These are phyloP conservation scores for Dasypolia templi DNA, from an alignment of 2,888 invertebrate genomes.

Conservation along the genomic window DNA sequence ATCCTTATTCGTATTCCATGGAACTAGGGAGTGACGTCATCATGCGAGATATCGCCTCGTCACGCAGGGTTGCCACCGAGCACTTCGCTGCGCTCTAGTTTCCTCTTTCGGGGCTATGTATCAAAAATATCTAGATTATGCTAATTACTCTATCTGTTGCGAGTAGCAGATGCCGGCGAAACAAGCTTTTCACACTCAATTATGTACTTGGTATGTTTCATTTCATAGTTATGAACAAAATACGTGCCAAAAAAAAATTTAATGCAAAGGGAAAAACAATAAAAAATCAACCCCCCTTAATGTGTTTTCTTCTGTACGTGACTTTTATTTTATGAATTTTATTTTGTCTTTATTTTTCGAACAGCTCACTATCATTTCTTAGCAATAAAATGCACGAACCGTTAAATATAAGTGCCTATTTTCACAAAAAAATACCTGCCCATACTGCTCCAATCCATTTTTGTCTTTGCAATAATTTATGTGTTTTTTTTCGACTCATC, in stretches of 20 bases:
- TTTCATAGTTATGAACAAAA: conserved; percentile 34
- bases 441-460: conserved; percentile 51
- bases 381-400: conserved; percentile 14
- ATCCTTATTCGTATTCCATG: conserved; percentile 62
- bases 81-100: conserved; percentile 44
- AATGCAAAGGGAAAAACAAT: background rate
- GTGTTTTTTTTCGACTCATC: conserved; percentile 49
- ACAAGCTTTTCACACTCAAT: conserved; percentile 61
- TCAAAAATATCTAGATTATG: conserved; percentile 68
- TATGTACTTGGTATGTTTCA: conserved; percentile 40
- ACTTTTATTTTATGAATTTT: conserved; percentile 15
- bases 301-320: background rate
- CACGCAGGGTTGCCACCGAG: conserved; percentile 64
- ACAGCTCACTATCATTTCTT: conserved; percentile 19
- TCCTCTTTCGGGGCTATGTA: conserved; percentile 52
- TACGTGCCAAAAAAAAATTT: conserved; percentile 18
- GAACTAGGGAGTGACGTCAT: conserved; percentile 59
- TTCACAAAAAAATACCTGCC: conserved; percentile 52
- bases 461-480: conserved; percentile 51
- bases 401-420: conserved; percentile 61
- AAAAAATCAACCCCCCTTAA: background rate
- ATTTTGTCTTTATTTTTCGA: conserved; percentile 5
- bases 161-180: conserved; percentile 55
- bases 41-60: conserved; percentile 58
- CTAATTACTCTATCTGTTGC: conserved; percentile 68